Evolutionary conservation across 2,888 invertebrate species (phyloP), one percentile per base, ranked within the genome.

Genomic region (Pegoplata infirma): DNA sequence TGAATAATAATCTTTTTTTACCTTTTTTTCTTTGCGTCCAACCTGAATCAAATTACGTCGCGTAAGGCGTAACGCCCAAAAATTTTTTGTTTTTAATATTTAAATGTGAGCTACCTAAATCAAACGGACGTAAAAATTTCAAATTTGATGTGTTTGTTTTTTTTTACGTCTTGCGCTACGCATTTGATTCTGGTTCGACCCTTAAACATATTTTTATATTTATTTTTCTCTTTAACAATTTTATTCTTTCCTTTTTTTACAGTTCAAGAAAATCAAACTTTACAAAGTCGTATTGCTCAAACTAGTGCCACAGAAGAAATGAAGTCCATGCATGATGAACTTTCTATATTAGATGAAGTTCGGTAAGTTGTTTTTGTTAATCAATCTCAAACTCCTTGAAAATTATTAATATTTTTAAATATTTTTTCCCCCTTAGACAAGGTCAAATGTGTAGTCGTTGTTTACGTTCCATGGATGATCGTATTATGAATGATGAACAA

Each of bases 381-480:
- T 53, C 3, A 5, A 21, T 12, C 44, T 12, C 5, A n/a, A 36
- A 3, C 55, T 12, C 25, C 3, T 2, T 19, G n/a, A 64, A 67
- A 23, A 32, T 49, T 21, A 40, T 55, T 12, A 40, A n/a, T 2
- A 51, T 58, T 63, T 67, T 58, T 14, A n/a, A 63, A 51, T 14
- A 47, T 40, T 55, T 36, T 32, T 8, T 2, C 1, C 1, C n/a
- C 1, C 73, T 81, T 86, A 95, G 95, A 86, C 94, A 95, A 91
- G 96, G 95, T 10, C 94, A 95, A 86, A 91, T 96, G 85, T 96
- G 96, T 89, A 93, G 94, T 84, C 92, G 95, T 84, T 96, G 96
- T 88, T 91, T 96, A 64, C 91, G 95, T 76, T 93, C 92, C 55
- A 92, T 93, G 67, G 92, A 92, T 72, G 90, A 90, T 56, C 86